Base-by-base conservation (phyloP, 2,113 vertebrate species). In the Siphamia tubifer region DNA sequence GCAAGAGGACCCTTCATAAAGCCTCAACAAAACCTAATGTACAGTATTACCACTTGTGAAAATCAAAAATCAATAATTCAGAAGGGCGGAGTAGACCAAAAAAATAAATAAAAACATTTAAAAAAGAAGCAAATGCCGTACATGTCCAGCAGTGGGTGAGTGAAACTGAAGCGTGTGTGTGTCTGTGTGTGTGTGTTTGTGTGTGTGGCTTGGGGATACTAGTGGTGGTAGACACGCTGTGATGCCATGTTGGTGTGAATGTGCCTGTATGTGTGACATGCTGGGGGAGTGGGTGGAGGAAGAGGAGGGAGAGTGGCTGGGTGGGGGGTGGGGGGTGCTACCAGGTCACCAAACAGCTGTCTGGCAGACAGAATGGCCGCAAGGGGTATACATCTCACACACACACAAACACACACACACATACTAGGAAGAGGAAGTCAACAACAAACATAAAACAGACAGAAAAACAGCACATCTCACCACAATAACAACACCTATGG, bases 301-400 rank as follows among this genome's bases (percentile, higher is more conserved):
- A n/a, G n/a, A n/a, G n/a, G n/a, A n/a, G n/a, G n/a, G n/a, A n/a
- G n/a, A n/a, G n/a, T n/a, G n/a, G n/a, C n/a, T n/a, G 47, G 47
- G 54, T 55, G 36, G 25, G 43, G 43, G 56, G 27, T 27, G 39
- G 53, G 34, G 68, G 65, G 67, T 40, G 65, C 70, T 79, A 71
- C 51, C 68, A 75, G 85, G 85, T 86, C 81, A 86, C 62, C 74
- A 82, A 87, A 84, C 83, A 87, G 78, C 77, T 84, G 83, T 83
- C 83, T 77, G 64, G 6, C 66, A 82, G 54, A 77, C 66, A 31
- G 47, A 72, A 75, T 56, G 42, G 65, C 79, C 48, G n/a, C 51
- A 12, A 79, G 84, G 72, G 65, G 4, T 63, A 30, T 45, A 16
- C n/a, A 15, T 47, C 66, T 42, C 39, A 31, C 34, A 17, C 52